phyloP scores from a whole-genome alignment of 2,888 invertebrate genomes.

The Tinea pellionella region DNA sequence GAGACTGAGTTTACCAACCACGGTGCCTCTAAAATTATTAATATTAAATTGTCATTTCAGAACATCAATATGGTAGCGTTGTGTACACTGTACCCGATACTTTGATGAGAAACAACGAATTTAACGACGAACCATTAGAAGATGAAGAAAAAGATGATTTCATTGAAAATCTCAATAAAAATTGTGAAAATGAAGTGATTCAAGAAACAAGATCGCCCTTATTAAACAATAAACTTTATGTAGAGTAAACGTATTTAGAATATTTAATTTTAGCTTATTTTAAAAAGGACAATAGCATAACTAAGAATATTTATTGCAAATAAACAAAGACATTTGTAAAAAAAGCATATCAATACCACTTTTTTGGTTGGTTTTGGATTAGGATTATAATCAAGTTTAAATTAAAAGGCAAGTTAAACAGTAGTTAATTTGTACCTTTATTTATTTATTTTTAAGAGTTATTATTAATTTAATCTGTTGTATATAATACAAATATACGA shows the following conservation, averaged over 20 bases:
- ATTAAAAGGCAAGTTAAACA: no score
- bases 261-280: no score
- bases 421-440: background rate
- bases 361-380: no score
- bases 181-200: background rate
- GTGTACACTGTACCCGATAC: conserved; percentile 30
- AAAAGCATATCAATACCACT: no score
- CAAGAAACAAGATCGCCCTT: background rate
- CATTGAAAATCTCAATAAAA: background rate
- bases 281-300: no score
- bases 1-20: no score
- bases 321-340: no score
- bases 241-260: background rate
- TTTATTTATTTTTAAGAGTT: background rate
- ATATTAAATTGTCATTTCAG: background rate
- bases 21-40: background rate
- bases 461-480: no score
- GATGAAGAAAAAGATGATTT: conserved; percentile 19
- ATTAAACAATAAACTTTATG: background rate
- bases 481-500: no score
- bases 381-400: no score
- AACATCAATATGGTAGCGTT: conserved; percentile 25
- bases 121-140: conserved; percentile 15
- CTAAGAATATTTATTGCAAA: no score
- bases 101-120: conserved; percentile 19